Conservation (phyloP, 2,888 invertebrate genomes). For the Chalcosyrphus nemorum region DNA sequence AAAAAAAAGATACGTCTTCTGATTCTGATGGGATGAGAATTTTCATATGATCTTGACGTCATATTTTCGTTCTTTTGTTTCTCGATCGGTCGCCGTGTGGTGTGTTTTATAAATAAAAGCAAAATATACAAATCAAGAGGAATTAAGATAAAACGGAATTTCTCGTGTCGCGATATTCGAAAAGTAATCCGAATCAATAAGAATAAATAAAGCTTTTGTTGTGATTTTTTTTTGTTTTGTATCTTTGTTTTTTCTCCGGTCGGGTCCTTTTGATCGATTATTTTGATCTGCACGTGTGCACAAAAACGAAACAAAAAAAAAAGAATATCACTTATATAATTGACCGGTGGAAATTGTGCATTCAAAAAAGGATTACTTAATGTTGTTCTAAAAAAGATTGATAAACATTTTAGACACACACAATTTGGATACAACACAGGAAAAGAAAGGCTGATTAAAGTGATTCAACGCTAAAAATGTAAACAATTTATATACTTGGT, state of each 20-base stretch:
- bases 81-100: conserved; percentile 21
- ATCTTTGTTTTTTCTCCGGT: neutral
- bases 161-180: conserved; percentile 26
- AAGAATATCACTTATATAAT: conserved; percentile 14
- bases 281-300: conserved; percentile 14
- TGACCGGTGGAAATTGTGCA: neutral
- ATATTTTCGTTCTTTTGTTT: conserved; percentile 42
- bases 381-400: neutral
- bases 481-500: conserved; percentile 41
- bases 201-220: conserved; percentile 21
- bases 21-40: conserved; percentile 1
- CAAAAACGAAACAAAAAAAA: conserved; percentile 2
- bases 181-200: conserved; percentile 21
- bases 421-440: conserved; percentile 28
- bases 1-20: conserved; percentile 7
- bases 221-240: conserved; percentile 8
- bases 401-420: neutral
- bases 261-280: conserved; percentile 12
- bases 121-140: neutral
- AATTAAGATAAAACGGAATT: conserved; percentile 28
- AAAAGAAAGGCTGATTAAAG: neutral
- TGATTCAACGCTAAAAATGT: conserved; percentile 45
- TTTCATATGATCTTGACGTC: conserved; percentile 51
- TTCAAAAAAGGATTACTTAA: conserved; percentile 41
- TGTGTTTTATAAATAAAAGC: conserved; percentile 40